A percentile compares a stretch with the other conserved stretches of the same genome.
Evolutionary conservation across 2,888 invertebrate genomes (phyloP).

Genomic region (Trichogramma evanescens): DNA sequence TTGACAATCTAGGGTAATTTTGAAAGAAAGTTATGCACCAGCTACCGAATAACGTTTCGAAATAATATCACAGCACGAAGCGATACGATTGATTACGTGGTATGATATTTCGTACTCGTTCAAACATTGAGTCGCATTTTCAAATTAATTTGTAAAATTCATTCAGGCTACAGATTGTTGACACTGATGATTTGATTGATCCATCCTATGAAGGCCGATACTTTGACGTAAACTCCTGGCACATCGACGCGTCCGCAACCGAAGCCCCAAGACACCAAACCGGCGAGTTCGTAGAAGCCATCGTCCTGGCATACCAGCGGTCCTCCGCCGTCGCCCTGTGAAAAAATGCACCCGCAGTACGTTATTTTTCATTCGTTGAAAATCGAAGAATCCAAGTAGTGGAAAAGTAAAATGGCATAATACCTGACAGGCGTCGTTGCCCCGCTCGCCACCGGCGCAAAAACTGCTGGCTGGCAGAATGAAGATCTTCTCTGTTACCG

Average conservation of each 20-base stretch:
- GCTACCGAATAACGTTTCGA: no score
- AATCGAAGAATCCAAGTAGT: not conserved
- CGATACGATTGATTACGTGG: no score
- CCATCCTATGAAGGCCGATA: conserved; percentile 93
- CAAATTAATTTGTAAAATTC: not conserved
- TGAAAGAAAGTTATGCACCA: no score
- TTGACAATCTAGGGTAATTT: no score
- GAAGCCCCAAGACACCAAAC: conserved; percentile 92
- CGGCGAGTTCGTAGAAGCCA: conserved; percentile 86
- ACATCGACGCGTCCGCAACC: conserved; percentile 89
- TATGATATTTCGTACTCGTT: no score
- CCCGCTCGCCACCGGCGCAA: conserved; percentile 88
- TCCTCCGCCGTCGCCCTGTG: conserved; percentile 87
- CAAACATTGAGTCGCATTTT: no score
- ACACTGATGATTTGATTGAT: conserved; percentile 95
- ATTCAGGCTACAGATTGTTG: conserved; percentile 65
- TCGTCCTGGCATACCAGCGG: conserved; percentile 89
- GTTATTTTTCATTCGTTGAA: not conserved
- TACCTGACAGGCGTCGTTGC: conserved; percentile 89
- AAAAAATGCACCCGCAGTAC: not conserved
- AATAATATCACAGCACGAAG: no score
- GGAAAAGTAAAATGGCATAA: not conserved
- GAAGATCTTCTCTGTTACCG: conserved; percentile 90
- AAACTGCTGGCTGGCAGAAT: conserved; percentile 88
- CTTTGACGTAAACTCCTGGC: conserved; percentile 95